Base-by-base conservation (phyloP, 2,888 invertebrate species). In the Incurvaria masculella region DNA sequence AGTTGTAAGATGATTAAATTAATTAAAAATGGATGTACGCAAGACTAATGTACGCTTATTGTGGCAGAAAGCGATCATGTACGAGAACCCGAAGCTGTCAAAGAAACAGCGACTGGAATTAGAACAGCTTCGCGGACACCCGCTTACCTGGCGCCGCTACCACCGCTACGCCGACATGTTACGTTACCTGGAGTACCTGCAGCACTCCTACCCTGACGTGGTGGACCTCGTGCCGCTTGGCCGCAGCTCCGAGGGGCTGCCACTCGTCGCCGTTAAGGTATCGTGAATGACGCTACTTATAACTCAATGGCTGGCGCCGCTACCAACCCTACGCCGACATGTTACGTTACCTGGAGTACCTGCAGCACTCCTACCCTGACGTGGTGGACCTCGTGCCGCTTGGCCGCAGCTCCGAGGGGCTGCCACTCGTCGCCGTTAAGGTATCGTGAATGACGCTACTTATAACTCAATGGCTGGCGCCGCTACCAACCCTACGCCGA, bases 321-420 rank as follows among this genome's bases (percentile, higher is more conserved):
- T 89, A 88, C 59, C 87, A 89, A 59, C 80, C 86, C 46, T 86
- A 86, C 58, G 81, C 82, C 59, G 89, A 88, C 52, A 88, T 89
- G 27, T 62, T 85, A 27, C 81, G 81, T 21, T 89, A 86, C 62
- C 62, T 90, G 60, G 87, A 89, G 56, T 83, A 84, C 53, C 62
- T 90, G 52, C 85, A 85, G 41, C 72, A 80, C 53, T 81, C 81
- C 1, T 82, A 87, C 64, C 81, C 88, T 0, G 79, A 84, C 42
- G 61, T 86, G 3, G 83, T 88, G 0, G 85, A 87, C 52, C 66
- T 89, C 2, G 72, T 86, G 49, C 87, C 87, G 2, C 81, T 91
- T 39, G 91, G 91, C 0, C 79, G 83, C 49, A 87, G 89, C 21
- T 85, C 81, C 27, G 88, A 90, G 64, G 88, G 87, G 0, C 79